A percentile compares a stretch with the other conserved stretches of the same genome.
Conservation (phyloP, 2,797 vertebrate species). For the Oryzias sinensis region DNA sequence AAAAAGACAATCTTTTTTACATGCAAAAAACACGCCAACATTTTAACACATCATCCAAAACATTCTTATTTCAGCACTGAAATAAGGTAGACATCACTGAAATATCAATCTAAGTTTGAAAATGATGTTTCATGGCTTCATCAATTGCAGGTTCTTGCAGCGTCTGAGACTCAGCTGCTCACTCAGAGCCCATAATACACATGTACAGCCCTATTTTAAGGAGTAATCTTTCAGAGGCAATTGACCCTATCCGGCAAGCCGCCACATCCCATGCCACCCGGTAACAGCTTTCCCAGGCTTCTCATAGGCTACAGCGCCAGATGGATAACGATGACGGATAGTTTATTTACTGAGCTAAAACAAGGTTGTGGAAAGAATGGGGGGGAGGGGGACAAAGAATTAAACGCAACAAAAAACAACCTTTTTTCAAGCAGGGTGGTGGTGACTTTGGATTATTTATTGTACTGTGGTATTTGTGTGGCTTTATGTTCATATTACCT, state of each 20-base stretch:
- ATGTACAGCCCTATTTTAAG: slow-evolving; percentile 55
- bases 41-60: slow-evolving; percentile 26
- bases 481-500: too few species aligned
- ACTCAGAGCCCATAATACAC: slow-evolving; percentile 48
- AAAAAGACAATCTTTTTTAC: not conserved
- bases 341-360: slow-evolving; percentile 72
- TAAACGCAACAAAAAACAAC: not conserved
- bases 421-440: too few species aligned
- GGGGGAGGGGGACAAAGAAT: slow-evolving; percentile 9
- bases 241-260: slow-evolving; percentile 59
- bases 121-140: slow-evolving; percentile 38
- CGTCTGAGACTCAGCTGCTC: not conserved
- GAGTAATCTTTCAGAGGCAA: slow-evolving; percentile 66
- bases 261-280: slow-evolving; percentile 50
- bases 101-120: slow-evolving; percentile 39
- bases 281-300: slow-evolving; percentile 60
- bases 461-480: too few species aligned
- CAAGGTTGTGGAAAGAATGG: slow-evolving; percentile 51
- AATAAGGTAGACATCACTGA: slow-evolving; percentile 27
- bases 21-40: slow-evolving; percentile 6
- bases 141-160: slow-evolving; percentile 25
- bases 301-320: slow-evolving; percentile 58
- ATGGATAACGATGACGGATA: slow-evolving; percentile 70
- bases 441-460: too few species aligned
- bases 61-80: slow-evolving; percentile 16